These are phyloP conservation scores for Drosophila birchii DNA, from an alignment of 2,888 invertebrate species.

Conservation along the genomic window DNA sequence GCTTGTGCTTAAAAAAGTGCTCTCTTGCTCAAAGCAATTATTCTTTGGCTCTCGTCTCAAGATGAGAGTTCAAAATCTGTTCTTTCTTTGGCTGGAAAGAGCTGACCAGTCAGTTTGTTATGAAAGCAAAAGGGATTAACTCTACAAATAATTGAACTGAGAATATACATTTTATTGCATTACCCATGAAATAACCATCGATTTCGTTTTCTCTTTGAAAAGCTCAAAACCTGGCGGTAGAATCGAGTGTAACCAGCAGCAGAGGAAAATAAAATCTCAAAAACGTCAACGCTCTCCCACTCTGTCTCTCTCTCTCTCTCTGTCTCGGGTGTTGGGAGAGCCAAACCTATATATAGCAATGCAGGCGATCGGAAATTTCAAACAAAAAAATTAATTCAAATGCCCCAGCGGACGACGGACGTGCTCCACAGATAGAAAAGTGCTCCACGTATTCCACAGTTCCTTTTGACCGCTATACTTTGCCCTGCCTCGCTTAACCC, in stretches of 20 bases:
- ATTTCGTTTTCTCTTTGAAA: not conserved
- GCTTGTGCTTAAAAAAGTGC: not conserved
- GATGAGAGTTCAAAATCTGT: no score
- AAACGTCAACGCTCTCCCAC: not conserved
- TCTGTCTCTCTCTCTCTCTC: not conserved
- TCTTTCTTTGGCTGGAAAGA: no score
- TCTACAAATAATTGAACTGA: no score
- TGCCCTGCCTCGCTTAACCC: slow-evolving; percentile 8
- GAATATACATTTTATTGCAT: no score
- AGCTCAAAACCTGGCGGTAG: not conserved
- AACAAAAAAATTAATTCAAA: slow-evolving; percentile 29
- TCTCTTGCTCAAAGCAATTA: not conserved
- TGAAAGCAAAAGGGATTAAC: no score
- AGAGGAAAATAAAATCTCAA: not conserved
- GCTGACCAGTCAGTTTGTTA: no score
- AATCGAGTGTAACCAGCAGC: not conserved
- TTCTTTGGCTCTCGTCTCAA: not conserved
- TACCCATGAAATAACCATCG: no score
- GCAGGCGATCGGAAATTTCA: slow-evolving; percentile 3
- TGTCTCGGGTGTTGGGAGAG: not conserved
- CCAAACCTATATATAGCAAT: slow-evolving; percentile 6
- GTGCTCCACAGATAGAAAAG: slow-evolving; percentile 38
- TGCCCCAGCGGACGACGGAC: slow-evolving; percentile 57
- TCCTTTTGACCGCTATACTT: slow-evolving; percentile 13
- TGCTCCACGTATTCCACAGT: slow-evolving; percentile 22